Evolutionary conservation across 2,797 vertebrate species (phyloP).

Genomic region (Clarias pachynema): DNA sequence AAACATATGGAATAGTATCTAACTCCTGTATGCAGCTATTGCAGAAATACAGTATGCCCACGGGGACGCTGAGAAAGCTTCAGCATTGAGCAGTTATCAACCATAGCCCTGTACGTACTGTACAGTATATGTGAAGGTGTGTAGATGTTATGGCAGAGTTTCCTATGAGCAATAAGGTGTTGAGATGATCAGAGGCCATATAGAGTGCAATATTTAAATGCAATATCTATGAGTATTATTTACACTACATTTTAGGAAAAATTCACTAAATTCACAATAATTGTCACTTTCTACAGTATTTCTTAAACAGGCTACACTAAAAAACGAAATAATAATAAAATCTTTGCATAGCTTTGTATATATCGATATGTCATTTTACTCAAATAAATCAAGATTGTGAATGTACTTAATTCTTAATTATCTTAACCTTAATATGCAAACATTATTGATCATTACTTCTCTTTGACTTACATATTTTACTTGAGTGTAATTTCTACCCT

Average conservation of each 20-base stretch:
- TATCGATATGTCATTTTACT: too few species aligned
- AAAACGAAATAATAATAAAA: too few species aligned
- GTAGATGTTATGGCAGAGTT: neutral
- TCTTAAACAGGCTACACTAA: too few species aligned
- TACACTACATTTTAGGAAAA: neutral
- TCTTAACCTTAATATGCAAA: too few species aligned
- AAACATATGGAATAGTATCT: slow-evolving; percentile 18
- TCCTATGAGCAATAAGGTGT: neutral
- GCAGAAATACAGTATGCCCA: neutral
- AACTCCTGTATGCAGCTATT: neutral
- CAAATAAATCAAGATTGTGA: too few species aligned
- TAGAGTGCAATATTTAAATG: neutral
- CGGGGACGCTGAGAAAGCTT: neutral
- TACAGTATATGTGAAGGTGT: neutral
- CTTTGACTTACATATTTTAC: too few species aligned
- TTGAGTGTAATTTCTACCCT: too few species aligned
- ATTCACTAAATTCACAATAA: too few species aligned
- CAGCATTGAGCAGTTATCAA: neutral
- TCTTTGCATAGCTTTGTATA: too few species aligned
- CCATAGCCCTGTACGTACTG: neutral
- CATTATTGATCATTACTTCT: too few species aligned
- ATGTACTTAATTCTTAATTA: too few species aligned
- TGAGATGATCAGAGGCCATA: neutral
- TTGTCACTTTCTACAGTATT: too few species aligned
- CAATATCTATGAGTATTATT: neutral